phyloP scores from a whole-genome alignment of 1,140 invertebrate species.

The Drosophila leontia region DNA sequence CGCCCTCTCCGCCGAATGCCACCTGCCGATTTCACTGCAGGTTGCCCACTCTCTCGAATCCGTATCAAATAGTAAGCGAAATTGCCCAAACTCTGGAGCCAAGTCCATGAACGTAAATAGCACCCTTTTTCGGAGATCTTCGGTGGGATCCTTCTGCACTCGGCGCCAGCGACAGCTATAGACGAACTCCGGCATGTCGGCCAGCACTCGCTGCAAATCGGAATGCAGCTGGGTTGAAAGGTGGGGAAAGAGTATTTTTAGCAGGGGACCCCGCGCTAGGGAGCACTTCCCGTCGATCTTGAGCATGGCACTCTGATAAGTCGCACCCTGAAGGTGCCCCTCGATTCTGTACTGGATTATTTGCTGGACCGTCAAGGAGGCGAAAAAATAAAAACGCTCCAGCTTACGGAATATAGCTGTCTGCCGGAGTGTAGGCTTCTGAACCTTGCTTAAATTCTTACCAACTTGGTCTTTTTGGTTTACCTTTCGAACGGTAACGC shows the following conservation, averaged over 20 bases:
- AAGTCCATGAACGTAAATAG: conserved; percentile 33
- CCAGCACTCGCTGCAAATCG: conserved; percentile 40
- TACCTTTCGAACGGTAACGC: conserved; percentile 49
- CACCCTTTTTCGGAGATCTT: conserved; percentile 49
- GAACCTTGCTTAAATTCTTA: conserved; percentile 9
- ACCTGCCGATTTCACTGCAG: conserved; percentile 11
- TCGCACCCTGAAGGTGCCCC: conserved; percentile 16
- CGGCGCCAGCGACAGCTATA: conserved; percentile 20
- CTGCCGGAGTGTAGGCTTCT: background rate
- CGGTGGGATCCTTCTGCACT: background rate
- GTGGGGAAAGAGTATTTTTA: conserved; percentile 37
- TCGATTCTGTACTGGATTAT: conserved; percentile 47
- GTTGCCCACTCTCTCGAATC: conserved; percentile 39
- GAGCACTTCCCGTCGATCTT: conserved; percentile 18
- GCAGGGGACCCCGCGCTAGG: conserved; percentile 43
- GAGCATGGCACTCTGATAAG: conserved; percentile 49
- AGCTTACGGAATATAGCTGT: conserved; percentile 37
- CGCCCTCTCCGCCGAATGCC: background rate
- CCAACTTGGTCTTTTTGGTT: conserved; percentile 17
- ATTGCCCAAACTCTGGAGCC: conserved; percentile 28
- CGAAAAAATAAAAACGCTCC: conserved; percentile 33
- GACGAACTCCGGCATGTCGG: conserved; percentile 33
- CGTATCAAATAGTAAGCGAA: conserved; percentile 38
- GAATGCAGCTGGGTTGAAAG: conserved; percentile 9
- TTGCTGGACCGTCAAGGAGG: conserved; percentile 23